A percentile compares a stretch with the other conserved stretches of the same genome.
Conservation (phyloP, 2,113 vertebrate species). For the Campylomormyrus numenius region DNA sequence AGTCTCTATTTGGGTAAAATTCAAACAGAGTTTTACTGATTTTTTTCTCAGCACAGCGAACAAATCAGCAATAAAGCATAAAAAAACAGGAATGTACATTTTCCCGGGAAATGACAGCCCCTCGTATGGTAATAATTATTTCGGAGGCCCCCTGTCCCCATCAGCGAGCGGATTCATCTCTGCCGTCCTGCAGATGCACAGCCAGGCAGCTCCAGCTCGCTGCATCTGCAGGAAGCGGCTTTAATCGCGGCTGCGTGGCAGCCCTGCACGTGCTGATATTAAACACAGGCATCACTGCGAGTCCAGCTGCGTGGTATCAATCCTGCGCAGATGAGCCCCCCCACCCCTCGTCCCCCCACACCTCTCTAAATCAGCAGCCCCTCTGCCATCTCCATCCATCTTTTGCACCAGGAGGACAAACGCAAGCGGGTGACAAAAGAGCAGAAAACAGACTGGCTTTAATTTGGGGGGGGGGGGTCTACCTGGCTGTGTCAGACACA, state of each 20-base stretch:
- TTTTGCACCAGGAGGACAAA: constrained; percentile 13
- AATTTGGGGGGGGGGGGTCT: background rate
- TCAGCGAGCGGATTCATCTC: background rate
- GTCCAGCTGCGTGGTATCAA: constrained; percentile 46
- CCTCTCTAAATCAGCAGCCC: constrained; percentile 40
- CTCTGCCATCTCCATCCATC: constrained; percentile 40
- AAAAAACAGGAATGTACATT: background rate
- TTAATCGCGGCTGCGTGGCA: background rate
- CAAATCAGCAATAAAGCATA: background rate
- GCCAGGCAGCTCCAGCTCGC: background rate
- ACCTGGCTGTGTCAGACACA: background rate
- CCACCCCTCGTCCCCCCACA: constrained; percentile 26
- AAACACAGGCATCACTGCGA: constrained; percentile 47
- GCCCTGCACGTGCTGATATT: constrained; percentile 31
- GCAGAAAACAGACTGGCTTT: background rate
- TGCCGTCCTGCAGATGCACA: background rate
- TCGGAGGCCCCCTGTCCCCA: background rate
- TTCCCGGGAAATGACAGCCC: background rate
- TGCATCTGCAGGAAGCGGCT: background rate
- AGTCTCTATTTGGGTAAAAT: background rate
- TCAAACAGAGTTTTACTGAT: background rate
- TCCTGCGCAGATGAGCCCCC: constrained; percentile 43
- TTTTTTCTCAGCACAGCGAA: background rate
- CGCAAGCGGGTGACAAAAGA: constrained; percentile 14
- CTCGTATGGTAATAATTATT: background rate